phyloP scores from a whole-genome alignment of 2,797 vertebrate genomes.

The Dryobates pubescens region DNA sequence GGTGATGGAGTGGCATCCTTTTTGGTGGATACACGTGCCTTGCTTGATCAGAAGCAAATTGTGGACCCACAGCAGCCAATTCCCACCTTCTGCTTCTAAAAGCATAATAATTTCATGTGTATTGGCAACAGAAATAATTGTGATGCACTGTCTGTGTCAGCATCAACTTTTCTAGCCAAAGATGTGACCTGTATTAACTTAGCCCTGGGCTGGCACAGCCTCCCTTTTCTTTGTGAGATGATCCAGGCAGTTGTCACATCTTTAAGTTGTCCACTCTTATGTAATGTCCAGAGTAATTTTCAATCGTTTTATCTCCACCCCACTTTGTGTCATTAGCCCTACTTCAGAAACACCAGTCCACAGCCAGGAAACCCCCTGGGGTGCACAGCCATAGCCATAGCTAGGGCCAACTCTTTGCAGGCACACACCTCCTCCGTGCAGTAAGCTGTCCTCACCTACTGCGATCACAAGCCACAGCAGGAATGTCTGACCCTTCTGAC shows the following conservation, averaged over 20 bases:
- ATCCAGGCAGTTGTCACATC: background rate
- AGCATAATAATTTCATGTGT: background rate
- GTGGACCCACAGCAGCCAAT: background rate
- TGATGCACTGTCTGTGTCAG: background rate
- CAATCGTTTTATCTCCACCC: rapidly evolving
- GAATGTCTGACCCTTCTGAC: background rate
- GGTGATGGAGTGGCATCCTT: background rate
- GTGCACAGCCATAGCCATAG: rapidly evolving
- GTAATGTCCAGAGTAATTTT: background rate
- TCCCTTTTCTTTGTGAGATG: rapidly evolving
- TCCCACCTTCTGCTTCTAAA: background rate
- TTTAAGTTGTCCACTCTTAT: background rate
- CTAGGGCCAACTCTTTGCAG: background rate
- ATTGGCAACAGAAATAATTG: background rate
- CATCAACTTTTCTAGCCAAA: background rate
- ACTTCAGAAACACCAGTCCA: background rate
- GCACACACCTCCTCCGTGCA: background rate
- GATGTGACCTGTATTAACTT: background rate
- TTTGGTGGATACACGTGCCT: rapidly evolving
- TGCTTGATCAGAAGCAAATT: background rate
- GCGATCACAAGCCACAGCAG: background rate
- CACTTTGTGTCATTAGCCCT: background rate
- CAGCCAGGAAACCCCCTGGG: rapidly evolving
- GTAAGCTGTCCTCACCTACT: background rate
- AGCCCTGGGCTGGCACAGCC: background rate